Percentiles rank a stretch among this genome's conserved stretches.
Conservation (phyloP, 1,140 invertebrate species). For the Conus ventricosus region DNA sequence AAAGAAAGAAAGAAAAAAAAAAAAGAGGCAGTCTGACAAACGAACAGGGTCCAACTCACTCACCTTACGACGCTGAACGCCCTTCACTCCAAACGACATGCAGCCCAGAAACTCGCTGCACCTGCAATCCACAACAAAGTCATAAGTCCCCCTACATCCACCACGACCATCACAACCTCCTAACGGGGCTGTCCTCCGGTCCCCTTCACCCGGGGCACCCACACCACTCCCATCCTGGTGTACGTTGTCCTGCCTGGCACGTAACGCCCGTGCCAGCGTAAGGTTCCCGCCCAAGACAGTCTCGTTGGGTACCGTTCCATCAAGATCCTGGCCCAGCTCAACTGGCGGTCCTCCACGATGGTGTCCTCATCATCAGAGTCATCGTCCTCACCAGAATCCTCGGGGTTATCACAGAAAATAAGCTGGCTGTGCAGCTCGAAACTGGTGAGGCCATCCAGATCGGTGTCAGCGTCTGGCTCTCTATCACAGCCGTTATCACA, state of each 20-base stretch:
- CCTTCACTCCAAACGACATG: slow-evolving; percentile 19
- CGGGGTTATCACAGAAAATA: slow-evolving; percentile 2
- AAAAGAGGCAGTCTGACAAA: too few relatives aligned
- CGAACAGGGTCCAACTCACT: not conserved
- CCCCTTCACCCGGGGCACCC: not conserved
- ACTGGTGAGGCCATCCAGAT: not conserved
- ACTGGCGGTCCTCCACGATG: not conserved
- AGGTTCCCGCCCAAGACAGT: not conserved
- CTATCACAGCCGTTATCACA: not conserved
- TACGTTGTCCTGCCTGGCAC: not conserved
- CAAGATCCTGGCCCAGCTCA: not conserved
- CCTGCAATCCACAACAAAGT: not conserved
- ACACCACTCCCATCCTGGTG: not conserved
- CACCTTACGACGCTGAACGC: not conserved
- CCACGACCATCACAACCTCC: not conserved
- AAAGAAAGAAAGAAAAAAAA: too few relatives aligned
- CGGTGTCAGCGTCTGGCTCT: not conserved
- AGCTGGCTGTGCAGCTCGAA: not conserved
- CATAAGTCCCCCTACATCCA: not conserved
- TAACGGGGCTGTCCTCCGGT: not conserved
- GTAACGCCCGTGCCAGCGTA: not conserved
- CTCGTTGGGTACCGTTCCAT: not conserved
- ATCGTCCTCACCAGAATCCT: not conserved
- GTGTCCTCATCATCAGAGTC: not conserved
- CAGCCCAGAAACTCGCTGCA: slow-evolving; percentile 23